These are phyloP conservation scores for Stictocephala bisonia DNA, from an alignment of 2,888 invertebrate genomes.

Conservation along the genomic window DNA sequence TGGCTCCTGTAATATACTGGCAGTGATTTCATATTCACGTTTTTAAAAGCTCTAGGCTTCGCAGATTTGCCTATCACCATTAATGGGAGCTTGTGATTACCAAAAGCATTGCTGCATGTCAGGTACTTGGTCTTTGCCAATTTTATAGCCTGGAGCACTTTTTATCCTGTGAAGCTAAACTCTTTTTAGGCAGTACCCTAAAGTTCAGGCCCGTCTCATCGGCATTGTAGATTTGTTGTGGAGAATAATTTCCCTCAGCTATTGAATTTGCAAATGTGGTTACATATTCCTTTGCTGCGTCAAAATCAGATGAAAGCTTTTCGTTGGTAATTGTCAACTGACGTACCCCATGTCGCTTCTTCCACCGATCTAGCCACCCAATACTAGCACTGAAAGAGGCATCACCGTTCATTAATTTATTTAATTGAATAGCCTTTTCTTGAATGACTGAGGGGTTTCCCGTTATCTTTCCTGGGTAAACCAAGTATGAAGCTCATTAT, in stretches of 20 bases:
- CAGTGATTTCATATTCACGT: constrained; percentile 52
- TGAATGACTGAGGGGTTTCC: constrained; percentile 54
- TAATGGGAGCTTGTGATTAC: constrained; percentile 46
- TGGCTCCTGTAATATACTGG: constrained; percentile 54
- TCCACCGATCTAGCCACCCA: constrained; percentile 58
- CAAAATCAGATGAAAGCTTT: constrained; percentile 49
- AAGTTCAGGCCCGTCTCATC: constrained; percentile 59
- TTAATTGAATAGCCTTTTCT: constrained; percentile 54
- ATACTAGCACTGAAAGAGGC: constrained; percentile 54
- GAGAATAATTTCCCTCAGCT: constrained; percentile 14
- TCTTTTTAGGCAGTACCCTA: constrained; percentile 56
- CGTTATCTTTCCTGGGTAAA: too few species aligned
- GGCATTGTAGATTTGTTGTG: constrained; percentile 57
- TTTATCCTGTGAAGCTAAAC: constrained; percentile 51
- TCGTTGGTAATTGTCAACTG: constrained; percentile 53
- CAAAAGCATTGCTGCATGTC: constrained; percentile 56
- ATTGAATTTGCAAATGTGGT: constrained; percentile 32
- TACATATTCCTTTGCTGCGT: constrained; percentile 50
- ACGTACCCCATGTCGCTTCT: constrained; percentile 56
- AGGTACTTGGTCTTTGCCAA: too few species aligned
- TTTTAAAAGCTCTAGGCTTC: constrained; percentile 56
- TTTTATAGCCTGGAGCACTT: too few species aligned
- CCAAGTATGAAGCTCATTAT: too few species aligned
- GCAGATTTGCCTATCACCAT: constrained; percentile 57
- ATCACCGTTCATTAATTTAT: constrained; percentile 48